These are phyloP conservation scores for Theretra japonica DNA, from an alignment of 2,888 invertebrate genomes.

Conservation along the genomic window DNA sequence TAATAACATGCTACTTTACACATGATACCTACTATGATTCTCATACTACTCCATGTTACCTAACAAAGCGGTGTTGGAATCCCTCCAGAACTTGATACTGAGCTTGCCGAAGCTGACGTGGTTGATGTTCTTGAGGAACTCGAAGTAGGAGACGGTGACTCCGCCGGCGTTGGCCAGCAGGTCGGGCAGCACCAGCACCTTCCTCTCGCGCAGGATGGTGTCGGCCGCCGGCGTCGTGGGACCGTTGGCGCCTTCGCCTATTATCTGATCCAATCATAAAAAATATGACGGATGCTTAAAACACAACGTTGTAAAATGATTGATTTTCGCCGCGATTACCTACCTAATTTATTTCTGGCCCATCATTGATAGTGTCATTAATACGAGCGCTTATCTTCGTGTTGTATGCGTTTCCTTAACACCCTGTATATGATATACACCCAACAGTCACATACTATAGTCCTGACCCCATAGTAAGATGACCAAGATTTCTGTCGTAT, in stretches of 20 bases:
- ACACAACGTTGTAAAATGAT: too few relatives aligned
- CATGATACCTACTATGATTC: background rate
- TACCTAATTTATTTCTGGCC: too few relatives aligned
- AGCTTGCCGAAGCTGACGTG: slow-evolving; percentile 95
- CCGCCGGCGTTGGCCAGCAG: slow-evolving; percentile 91
- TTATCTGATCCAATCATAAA: slow-evolving; percentile 81
- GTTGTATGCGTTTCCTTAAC: too few relatives aligned
- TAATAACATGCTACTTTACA: too few relatives aligned
- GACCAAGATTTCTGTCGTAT: too few relatives aligned
- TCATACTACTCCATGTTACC: slow-evolving; percentile 69
- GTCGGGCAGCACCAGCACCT: slow-evolving; percentile 92
- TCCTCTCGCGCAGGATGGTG: slow-evolving; percentile 88
- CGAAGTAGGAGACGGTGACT: slow-evolving; percentile 96
- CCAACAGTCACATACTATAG: background rate
- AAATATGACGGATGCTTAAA: too few relatives aligned
- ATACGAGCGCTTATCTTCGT: too few relatives aligned
- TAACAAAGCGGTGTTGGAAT: slow-evolving; percentile 92
- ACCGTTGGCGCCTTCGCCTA: slow-evolving; percentile 96
- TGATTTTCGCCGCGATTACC: too few relatives aligned
- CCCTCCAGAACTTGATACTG: slow-evolving; percentile 94
- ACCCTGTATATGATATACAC: background rate
- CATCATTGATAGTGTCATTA: too few relatives aligned
- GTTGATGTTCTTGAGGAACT: slow-evolving; percentile 95
- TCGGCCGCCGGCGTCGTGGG: slow-evolving; percentile 95
- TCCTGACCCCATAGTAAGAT: too few relatives aligned